Base-by-base conservation (phyloP, 2,888 invertebrate genomes). In the Liodrosophila aerea region DNA sequence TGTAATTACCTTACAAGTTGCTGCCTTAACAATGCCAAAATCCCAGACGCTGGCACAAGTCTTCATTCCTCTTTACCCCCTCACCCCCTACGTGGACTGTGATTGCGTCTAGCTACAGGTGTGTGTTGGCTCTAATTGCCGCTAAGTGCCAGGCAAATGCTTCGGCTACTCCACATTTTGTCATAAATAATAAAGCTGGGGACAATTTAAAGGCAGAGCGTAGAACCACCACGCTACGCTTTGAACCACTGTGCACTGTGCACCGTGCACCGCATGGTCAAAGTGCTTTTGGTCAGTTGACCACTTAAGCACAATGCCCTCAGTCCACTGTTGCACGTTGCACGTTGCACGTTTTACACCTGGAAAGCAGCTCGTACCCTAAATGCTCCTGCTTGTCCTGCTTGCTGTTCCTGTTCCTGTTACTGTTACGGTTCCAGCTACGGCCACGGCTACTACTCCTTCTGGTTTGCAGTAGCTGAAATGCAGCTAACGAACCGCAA, bases 401-500 rank as follows among this genome's bases (percentile, higher is more conserved):
- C n/a, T n/a, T n/a, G n/a, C n/a, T n/a, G n/a, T n/a, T n/a, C n/a
- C n/a, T n/a, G n/a, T n/a, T n/a, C n/a, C n/a, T n/a, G n/a, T n/a
- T n/a, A n/a, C n/a, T n/a, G n/a, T n/a, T n/a, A n/a, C n/a, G n/a
- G n/a, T n/a, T n/a, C n/a, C n/a, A n/a, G n/a, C n/a, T n/a, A n/a
- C n/a, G n/a, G n/a, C n/a, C n/a, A n/a, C n/a, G n/a, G n/a, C n/a
- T n/a, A n/a, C n/a, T n/a, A n/a, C n/a, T n/a, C 61, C 49, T 60
- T 60, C 51, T 69, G 58, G 51, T 39, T 54, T 46, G 78, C 51
- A 62, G 69, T 59, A 63, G 75, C 84, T 76, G 77, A 86, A 86
- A 81, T 86, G 83, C 85, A 83, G 85, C 83, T 83, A 83, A 83
- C 86, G 83, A 83, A 85, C 83, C 86, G 86, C 86, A 86, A 86